These are phyloP conservation scores for Silurus meridionalis DNA, from an alignment of 2,113 vertebrate species.

Conservation along the genomic window DNA sequence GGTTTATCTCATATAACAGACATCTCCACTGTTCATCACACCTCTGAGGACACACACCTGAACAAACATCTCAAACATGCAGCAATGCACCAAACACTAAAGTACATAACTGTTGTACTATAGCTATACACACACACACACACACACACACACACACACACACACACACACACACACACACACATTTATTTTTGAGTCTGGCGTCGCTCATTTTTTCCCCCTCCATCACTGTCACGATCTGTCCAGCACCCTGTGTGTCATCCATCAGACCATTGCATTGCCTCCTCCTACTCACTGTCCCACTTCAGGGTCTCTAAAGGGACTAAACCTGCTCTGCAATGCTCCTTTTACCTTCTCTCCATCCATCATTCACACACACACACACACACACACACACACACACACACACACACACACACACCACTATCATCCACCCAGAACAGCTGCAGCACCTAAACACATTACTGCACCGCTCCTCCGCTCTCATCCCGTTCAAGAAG, in stretches of 20 bases:
- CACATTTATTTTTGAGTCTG: slow-evolving; percentile 25
- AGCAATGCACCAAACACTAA: slow-evolving; percentile 5
- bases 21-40: background rate
- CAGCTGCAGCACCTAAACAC: slow-evolving; percentile 26
- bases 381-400: background rate
- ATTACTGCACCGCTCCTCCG: slow-evolving; percentile 13
- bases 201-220: background rate
- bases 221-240: slow-evolving; percentile 36
- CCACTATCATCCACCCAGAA: slow-evolving; percentile 22
- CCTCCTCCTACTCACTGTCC: slow-evolving; percentile 23
- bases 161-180: slow-evolving; percentile 20
- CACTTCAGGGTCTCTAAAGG: slow-evolving; percentile 15
- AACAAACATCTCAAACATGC: background rate
- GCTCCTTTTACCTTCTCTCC: slow-evolving; percentile 12
- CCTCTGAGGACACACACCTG: background rate
- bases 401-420: background rate
- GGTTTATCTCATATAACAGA: background rate
- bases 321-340: slow-evolving; percentile 26
- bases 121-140: background rate
- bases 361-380: slow-evolving; percentile 25
- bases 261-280: slow-evolving; percentile 35
- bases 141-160: slow-evolving; percentile 25
- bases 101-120: background rate
- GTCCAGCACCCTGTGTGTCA: slow-evolving; percentile 25
- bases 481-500: slow-evolving; percentile 8